These are phyloP conservation scores for Schizotus pectinicornis DNA, from an alignment of 2,888 invertebrate genomes.

Conservation along the genomic window DNA sequence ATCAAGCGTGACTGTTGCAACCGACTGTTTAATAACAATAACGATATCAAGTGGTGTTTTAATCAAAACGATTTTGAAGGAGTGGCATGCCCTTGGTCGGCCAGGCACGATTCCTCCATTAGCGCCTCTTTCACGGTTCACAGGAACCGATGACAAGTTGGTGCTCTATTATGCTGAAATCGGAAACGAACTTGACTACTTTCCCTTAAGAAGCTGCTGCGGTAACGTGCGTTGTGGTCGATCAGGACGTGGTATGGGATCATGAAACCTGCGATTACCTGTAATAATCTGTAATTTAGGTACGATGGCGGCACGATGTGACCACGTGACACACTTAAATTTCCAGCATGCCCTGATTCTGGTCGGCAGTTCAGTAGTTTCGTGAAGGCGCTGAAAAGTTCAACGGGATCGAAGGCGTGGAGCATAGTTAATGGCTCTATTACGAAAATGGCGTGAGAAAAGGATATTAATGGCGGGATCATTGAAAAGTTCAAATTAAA, in stretches of 20 bases:
- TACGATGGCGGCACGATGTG: conserved; percentile 19
- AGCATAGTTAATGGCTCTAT: too few species aligned
- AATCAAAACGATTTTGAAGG: conserved; percentile 10
- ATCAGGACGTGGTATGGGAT: conserved; percentile 13
- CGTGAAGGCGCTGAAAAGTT: not conserved
- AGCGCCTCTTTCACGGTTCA: too few species aligned
- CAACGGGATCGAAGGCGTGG: too few species aligned
- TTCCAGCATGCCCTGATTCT: conserved; percentile 1
- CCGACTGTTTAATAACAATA: conserved; percentile 19
- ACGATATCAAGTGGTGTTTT: conserved; percentile 27
- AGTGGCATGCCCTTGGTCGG: too few species aligned
- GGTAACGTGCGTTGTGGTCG: not conserved
- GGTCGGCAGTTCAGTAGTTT: conserved; percentile 1
- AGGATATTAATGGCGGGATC: too few species aligned
- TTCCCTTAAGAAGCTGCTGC: too few species aligned
- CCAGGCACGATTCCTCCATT: too few species aligned
- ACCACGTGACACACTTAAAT: conserved; percentile 28
- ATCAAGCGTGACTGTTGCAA: conserved; percentile 1
- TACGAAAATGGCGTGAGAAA: too few species aligned
- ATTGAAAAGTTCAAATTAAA: too few species aligned
- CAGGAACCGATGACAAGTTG: too few species aligned
- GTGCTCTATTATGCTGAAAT: too few species aligned
- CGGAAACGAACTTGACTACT: too few species aligned
- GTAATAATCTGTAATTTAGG: conserved; percentile 24
- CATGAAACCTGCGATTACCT: conserved; percentile 18